Conservation (phyloP, 2,888 invertebrate species). For the Halictus ligatus region DNA sequence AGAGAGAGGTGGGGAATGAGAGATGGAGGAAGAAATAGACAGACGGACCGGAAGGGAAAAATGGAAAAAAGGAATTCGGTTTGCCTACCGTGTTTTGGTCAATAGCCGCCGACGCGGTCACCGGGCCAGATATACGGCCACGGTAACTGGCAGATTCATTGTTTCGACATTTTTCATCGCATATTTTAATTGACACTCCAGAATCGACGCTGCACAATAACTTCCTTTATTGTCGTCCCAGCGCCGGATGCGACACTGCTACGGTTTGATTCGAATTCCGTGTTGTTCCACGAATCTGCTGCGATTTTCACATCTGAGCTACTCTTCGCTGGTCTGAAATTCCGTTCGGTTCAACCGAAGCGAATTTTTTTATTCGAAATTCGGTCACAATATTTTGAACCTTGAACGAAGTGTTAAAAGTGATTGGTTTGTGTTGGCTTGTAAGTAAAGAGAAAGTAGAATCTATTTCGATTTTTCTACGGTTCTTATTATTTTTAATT, state of each 20-base stretch:
- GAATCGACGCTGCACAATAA: constrained; percentile 42
- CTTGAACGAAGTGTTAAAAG: no score
- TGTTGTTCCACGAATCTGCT: not conserved
- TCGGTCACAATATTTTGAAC: no score
- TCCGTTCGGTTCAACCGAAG: not conserved
- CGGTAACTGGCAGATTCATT: constrained; percentile 63
- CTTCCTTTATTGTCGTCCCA: constrained; percentile 28
- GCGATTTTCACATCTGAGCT: not conserved
- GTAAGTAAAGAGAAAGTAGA: no score
- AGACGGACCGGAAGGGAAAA: constrained; percentile 5
- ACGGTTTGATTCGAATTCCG: not conserved
- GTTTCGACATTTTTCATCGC: constrained; percentile 65
- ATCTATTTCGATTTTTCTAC: no score
- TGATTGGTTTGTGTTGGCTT: no score
- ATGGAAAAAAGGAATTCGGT: constrained; percentile 52
- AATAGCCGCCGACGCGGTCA: constrained; percentile 34
- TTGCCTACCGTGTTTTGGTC: constrained; percentile 28
- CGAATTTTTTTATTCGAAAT: no score
- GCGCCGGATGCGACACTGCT: constrained; percentile 33
- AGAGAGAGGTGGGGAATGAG: not conserved
- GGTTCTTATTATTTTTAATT: no score
- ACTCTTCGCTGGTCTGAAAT: not conserved
- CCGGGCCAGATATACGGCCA: constrained; percentile 22
- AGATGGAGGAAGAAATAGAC: not conserved
- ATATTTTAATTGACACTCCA: constrained; percentile 68